Evolutionary conservation across 37 sponge, comb jelly and placozoan species (phyloP).

Genomic region (Chondrilla cf. caribensis): DNA sequence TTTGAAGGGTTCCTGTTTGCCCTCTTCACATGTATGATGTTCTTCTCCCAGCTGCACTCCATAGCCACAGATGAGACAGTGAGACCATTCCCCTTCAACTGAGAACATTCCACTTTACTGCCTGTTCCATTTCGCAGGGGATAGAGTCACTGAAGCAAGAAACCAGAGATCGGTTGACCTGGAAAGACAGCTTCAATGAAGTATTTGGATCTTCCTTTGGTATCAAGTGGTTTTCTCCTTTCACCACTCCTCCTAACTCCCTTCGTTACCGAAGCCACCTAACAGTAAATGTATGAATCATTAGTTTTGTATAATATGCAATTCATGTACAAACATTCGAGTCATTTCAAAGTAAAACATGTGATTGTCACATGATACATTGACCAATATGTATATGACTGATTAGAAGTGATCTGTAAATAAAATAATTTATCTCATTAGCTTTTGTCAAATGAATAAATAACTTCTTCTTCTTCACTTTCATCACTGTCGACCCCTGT

Average conservation of each 20-base stretch:
- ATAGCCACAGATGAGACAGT: constrained; percentile 97
- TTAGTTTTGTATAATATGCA: not conserved
- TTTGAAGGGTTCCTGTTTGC: constrained; percentile 95
- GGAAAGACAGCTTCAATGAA: constrained; percentile 74
- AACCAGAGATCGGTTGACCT: constrained; percentile 34
- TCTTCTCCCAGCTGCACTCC: constrained; percentile 89
- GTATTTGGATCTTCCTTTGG: constrained; percentile 78
- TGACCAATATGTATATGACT: too few species aligned
- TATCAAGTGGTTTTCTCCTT: constrained; percentile 82
- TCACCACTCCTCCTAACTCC: constrained; percentile 59
- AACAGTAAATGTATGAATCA: constrained; percentile 26
- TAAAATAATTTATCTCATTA: too few species aligned
- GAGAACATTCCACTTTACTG: not conserved
- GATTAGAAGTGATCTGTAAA: too few species aligned
- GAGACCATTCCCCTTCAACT: constrained; percentile 36
- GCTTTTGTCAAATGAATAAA: not conserved
- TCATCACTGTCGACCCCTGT: not conserved
- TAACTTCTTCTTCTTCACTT: not conserved
- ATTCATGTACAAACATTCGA: not conserved
- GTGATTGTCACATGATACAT: too few species aligned
- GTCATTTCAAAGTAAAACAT: too few species aligned
- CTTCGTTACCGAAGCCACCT: not conserved
- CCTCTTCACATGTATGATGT: constrained; percentile 97
- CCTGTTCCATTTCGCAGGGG: constrained; percentile 38
- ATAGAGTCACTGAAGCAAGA: constrained; percentile 82